phyloP scores from a whole-genome alignment of 2,888 invertebrate species.

The Loripinus fragilis region DNA sequence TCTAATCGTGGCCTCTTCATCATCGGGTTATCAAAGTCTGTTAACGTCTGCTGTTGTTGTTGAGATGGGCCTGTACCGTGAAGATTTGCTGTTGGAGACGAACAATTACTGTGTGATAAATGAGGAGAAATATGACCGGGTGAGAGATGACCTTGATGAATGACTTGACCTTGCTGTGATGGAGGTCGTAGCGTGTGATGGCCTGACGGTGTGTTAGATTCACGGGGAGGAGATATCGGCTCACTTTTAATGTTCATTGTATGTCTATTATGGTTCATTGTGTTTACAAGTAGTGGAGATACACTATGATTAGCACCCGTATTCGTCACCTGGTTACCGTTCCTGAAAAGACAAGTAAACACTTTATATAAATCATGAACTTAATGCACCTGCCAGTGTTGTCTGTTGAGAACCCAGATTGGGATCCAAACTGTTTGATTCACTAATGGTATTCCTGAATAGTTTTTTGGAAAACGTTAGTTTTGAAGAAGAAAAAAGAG shows the following conservation, averaged over 20 bases:
- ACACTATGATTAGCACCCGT: slow-evolving; percentile 64
- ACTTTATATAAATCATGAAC: too few species aligned
- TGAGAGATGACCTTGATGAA: slow-evolving; percentile 76
- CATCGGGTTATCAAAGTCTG: slow-evolving; percentile 82
- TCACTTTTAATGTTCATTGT: slow-evolving; percentile 93
- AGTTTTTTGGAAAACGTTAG: too few species aligned
- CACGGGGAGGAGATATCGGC: slow-evolving; percentile 96
- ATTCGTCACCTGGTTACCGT: slow-evolving; percentile 63
- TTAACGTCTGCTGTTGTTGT: slow-evolving; percentile 36
- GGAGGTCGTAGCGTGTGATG: slow-evolving; percentile 85
- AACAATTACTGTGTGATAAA: slow-evolving; percentile 85
- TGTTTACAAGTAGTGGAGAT: slow-evolving; percentile 76
- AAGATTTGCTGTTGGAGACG: slow-evolving; percentile 77
- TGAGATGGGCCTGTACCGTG: slow-evolving; percentile 22
- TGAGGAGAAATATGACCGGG: slow-evolving; percentile 78
- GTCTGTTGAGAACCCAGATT: too few species aligned
- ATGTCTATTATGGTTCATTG: slow-evolving; percentile 70
- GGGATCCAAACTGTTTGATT: too few species aligned
- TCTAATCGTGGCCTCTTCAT: slow-evolving; percentile 95
- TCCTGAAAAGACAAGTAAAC: too few species aligned
- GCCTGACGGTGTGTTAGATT: slow-evolving; percentile 86
- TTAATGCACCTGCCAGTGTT: too few species aligned
- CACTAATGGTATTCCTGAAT: too few species aligned
- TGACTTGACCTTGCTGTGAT: slow-evolving; percentile 65
- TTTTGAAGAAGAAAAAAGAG: too few species aligned